These are phyloP conservation scores for Drosophila paracracens DNA, from an alignment of 2,888 invertebrate species.

Conservation along the genomic window DNA sequence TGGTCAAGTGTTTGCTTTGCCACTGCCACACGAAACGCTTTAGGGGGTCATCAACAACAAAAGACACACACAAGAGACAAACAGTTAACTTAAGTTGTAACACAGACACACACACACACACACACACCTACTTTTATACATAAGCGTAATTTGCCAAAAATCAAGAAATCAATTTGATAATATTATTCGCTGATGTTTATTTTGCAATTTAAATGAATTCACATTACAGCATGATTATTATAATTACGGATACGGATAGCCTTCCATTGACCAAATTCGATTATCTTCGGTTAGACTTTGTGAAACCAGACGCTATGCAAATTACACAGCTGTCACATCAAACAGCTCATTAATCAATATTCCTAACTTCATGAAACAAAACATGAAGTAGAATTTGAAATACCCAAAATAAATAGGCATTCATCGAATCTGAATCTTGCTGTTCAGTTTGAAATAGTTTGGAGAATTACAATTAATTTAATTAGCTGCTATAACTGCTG, in stretches of 20 bases:
- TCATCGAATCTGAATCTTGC: background rate
- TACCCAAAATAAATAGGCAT: no score
- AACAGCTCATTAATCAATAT: conserved; percentile 33
- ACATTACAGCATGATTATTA: conserved; percentile 63
- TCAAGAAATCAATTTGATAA: conserved; percentile 17
- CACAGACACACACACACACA: conserved; percentile 37
- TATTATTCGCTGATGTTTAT: conserved; percentile 48
- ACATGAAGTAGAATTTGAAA: background rate
- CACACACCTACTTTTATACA: conserved; percentile 37
- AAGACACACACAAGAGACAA: conserved; percentile 48
- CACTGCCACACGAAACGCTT: conserved; percentile 49
- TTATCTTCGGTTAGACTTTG: conserved; percentile 18
- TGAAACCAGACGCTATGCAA: conserved; percentile 34
- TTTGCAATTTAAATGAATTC: conserved; percentile 77
- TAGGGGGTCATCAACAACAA: conserved; percentile 50
- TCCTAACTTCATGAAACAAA: conserved; percentile 7
- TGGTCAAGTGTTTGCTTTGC: conserved; percentile 71
- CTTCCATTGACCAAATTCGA: conserved; percentile 21
- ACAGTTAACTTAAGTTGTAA: conserved; percentile 75
- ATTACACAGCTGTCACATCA: conserved; percentile 9
- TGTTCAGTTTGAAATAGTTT: background rate
- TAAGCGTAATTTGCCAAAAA: conserved; percentile 41
- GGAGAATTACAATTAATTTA: background rate
- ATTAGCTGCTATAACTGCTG: background rate
- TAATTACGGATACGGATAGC: conserved; percentile 29